phyloP scores from a whole-genome alignment of 2,888 invertebrate genomes.

The Melinopterus prodromus region DNA sequence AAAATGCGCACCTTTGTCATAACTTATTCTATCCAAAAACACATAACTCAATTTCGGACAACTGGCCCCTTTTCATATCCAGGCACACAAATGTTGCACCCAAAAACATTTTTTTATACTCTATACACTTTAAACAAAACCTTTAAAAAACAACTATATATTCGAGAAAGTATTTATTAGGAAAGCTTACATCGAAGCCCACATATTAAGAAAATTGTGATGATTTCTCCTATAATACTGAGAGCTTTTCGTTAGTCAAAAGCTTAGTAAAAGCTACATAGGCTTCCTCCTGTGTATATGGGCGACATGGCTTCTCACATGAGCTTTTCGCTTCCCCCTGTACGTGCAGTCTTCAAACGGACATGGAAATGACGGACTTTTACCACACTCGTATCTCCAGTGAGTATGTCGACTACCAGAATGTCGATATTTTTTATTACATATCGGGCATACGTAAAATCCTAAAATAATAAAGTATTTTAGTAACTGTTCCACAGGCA shows the following conservation, averaged over 20 bases:
- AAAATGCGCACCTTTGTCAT: no score
- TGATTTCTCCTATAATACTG: neutral
- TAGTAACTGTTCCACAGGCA: neutral
- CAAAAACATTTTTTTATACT: no score
- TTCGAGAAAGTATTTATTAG: no score
- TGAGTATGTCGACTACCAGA: slow-evolving; percentile 40
- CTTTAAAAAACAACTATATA: no score
- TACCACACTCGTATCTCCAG: slow-evolving; percentile 44
- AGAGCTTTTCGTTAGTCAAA: no score
- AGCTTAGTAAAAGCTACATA: neutral
- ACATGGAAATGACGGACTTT: slow-evolving; percentile 49
- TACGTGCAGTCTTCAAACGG: slow-evolving; percentile 42
- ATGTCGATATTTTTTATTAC: slow-evolving; percentile 41
- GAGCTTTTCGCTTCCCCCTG: slow-evolving; percentile 39
- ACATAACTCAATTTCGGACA: no score
- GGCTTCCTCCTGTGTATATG: slow-evolving; percentile 32
- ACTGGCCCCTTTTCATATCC: no score
- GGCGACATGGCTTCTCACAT: slow-evolving; percentile 36
- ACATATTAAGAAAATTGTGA: neutral
- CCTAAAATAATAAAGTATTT: slow-evolving; percentile 35
- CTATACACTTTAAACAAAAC: no score
- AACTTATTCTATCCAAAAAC: no score
- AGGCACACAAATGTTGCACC: no score
- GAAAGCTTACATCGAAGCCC: neutral
- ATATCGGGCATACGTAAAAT: slow-evolving; percentile 35